Conservation (phyloP, 2,113 vertebrate genomes). For the Pungitius pungitius region DNA sequence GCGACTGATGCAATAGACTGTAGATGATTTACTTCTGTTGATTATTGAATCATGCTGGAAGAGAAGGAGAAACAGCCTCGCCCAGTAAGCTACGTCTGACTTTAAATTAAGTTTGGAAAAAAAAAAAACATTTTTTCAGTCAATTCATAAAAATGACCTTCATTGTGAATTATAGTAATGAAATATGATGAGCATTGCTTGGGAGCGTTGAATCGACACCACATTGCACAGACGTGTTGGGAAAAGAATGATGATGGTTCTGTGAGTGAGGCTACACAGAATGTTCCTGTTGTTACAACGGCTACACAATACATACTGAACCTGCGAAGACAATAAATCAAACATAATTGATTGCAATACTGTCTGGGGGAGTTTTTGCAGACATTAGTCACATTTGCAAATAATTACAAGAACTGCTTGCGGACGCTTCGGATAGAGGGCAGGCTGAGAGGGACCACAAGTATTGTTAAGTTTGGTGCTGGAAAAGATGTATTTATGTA, state of each 20-base stretch:
- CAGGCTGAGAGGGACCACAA: slow-evolving; percentile 54
- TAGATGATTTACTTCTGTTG: slow-evolving; percentile 76
- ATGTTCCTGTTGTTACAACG: slow-evolving; percentile 55
- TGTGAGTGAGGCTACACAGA: slow-evolving; percentile 34
- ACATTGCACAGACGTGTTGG: neutral
- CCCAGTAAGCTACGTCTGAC: slow-evolving; percentile 50
- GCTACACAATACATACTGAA: slow-evolving; percentile 39
- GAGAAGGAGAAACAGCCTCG: slow-evolving; percentile 21
- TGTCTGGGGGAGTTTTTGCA: slow-evolving; percentile 65
- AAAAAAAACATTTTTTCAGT: slow-evolving; percentile 65
- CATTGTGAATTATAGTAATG: slow-evolving; percentile 70
- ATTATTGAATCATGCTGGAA: slow-evolving; percentile 70
- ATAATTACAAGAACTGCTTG: slow-evolving; percentile 67
- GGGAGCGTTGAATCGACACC: slow-evolving; percentile 39
- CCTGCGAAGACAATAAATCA: slow-evolving; percentile 71
- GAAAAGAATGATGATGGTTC: slow-evolving; percentile 40
- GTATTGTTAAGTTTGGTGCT: slow-evolving; percentile 16
- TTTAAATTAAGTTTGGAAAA: slow-evolving; percentile 77
- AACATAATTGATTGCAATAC: slow-evolving; percentile 72
- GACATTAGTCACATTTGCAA: slow-evolving; percentile 75
- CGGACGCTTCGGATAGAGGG: slow-evolving; percentile 58
- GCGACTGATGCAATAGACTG: slow-evolving; percentile 68
- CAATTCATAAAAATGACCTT: slow-evolving; percentile 77
- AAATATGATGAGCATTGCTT: slow-evolving; percentile 69
- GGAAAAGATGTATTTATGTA: slow-evolving; percentile 13